Percentiles rank a stretch among this genome's conserved stretches.
These are phyloP conservation scores for Acrocephalus kingi DNA, from an alignment of 2,113 vertebrate genomes.

Conservation along the genomic window DNA sequence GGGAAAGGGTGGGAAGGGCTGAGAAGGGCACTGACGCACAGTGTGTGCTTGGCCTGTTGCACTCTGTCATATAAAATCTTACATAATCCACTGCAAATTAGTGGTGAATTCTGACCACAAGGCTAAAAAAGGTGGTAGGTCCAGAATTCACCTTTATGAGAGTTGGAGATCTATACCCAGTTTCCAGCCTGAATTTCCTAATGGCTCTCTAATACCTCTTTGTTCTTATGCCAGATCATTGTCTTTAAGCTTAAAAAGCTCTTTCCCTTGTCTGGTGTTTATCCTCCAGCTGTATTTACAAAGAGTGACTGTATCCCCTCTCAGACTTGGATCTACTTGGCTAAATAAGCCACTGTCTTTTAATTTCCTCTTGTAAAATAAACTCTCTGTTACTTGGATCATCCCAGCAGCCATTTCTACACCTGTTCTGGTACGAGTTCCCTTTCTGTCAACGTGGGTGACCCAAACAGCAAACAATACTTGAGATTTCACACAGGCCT, in stretches of 20 bases:
- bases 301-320: not conserved
- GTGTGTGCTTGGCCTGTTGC: not conserved
- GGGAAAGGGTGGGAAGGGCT: not conserved
- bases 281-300: slow-evolving; percentile 57
- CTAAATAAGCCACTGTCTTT: slow-evolving; percentile 52
- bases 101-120: not conserved
- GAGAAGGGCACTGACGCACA: not conserved
- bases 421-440: not conserved
- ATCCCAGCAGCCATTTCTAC: slow-evolving; percentile 17
- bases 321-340: slow-evolving; percentile 10
- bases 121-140: not conserved
- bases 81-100: not conserved
- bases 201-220: not conserved
- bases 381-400: slow-evolving; percentile 23
- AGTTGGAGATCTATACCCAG: not conserved
- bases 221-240: slow-evolving; percentile 31
- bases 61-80: not conserved
- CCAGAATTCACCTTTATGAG: not conserved
- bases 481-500: not conserved
- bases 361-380: slow-evolving; percentile 66
- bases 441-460: slow-evolving; percentile 3
- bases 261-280: slow-evolving; percentile 26
- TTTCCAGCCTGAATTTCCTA: not conserved
- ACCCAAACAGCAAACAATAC: not conserved
- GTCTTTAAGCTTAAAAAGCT: slow-evolving; percentile 12